A percentile compares a stretch with the other conserved stretches of the same genome.
Evolutionary conservation across 1,140 invertebrate species (phyloP).

Genomic region (Aphelenchoides fujianensis): DNA sequence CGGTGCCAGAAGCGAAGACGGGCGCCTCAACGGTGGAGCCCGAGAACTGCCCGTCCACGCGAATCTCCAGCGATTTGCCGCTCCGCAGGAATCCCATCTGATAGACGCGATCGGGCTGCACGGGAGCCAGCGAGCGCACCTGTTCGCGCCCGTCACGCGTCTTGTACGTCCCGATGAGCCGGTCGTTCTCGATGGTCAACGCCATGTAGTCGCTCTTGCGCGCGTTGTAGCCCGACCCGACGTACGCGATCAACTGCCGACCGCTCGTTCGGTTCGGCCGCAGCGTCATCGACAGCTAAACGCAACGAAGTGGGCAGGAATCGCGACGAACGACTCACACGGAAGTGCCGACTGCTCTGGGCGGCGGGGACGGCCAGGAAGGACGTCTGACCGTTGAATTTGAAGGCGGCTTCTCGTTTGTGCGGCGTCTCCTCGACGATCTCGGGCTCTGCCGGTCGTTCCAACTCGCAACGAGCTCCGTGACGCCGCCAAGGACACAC

Average conservation of each 20-base stretch:
- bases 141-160: neutral
- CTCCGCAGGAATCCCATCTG: slow-evolving; percentile 22
- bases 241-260: slow-evolving; percentile 48
- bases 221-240: slow-evolving; percentile 42
- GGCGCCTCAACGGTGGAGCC: slow-evolving; percentile 3
- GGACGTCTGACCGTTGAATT: slow-evolving; percentile 47
- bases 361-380: slow-evolving; percentile 42
- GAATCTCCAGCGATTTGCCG: slow-evolving; percentile 28
- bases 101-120: slow-evolving; percentile 10
- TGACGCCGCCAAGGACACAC: slow-evolving; percentile 45
- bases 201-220: slow-evolving; percentile 32
- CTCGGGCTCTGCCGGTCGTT: neutral
- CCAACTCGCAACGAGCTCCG: slow-evolving; percentile 31
- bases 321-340: slow-evolving; percentile 26
- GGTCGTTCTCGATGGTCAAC: slow-evolving; percentile 32
- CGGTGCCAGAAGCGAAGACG: slow-evolving; percentile 35
- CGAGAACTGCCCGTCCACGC: slow-evolving; percentile 14
- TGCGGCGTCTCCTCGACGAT: neutral
- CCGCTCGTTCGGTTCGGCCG: slow-evolving; percentile 15
- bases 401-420: slow-evolving; percentile 6
- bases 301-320: slow-evolving; percentile 2
- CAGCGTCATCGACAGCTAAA: slow-evolving; percentile 39
- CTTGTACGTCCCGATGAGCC: slow-evolving; percentile 32
- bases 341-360: slow-evolving; percentile 24
- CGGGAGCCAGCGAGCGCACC: neutral